Conservation (phyloP, 2,888 invertebrate species). For the Machimus atricapillus region DNA sequence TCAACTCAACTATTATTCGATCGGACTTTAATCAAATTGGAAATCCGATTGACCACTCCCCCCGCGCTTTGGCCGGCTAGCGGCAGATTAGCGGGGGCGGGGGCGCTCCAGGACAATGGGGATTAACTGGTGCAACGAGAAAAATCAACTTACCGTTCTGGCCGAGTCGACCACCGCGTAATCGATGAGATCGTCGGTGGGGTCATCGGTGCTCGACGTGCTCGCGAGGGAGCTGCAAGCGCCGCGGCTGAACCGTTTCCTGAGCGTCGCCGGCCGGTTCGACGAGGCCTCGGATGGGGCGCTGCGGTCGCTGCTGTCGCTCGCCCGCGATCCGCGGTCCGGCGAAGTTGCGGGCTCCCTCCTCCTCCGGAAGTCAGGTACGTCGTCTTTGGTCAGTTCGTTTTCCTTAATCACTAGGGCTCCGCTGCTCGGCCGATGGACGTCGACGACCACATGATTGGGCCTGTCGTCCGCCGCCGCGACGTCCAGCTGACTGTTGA, state of each 20-base stretch:
- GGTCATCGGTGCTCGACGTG: conserved; percentile 32
- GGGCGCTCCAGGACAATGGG: conserved; percentile 30
- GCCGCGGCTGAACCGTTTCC: background rate
- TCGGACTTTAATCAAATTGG: conserved; percentile 21
- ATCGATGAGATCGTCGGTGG: conserved; percentile 27
- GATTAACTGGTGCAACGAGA: conserved; percentile 7
- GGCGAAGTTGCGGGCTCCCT: background rate
- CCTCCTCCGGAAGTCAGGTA: conserved; percentile 2
- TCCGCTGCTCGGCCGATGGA: conserved; percentile 3
- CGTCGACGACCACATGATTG: conserved; percentile 29
- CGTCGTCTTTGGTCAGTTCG: conserved; percentile 32
- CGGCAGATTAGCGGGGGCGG: background rate
- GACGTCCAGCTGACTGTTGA: background rate
- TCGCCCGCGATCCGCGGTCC: conserved; percentile 10
- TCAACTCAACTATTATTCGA: background rate
- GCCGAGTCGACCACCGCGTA: conserved; percentile 38
- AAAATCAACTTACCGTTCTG: conserved; percentile 35
- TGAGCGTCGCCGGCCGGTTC: background rate
- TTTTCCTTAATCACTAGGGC: conserved; percentile 27
- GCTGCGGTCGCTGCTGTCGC: conserved; percentile 37
- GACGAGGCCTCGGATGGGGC: conserved; percentile 12
- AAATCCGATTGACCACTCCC: conserved; percentile 34
- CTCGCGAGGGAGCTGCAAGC: conserved; percentile 24
- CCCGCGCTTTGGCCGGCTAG: background rate
- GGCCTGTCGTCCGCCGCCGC: background rate